phyloP scores from a whole-genome alignment of 1,140 invertebrate genomes.

The Plutomurus gul region DNA sequence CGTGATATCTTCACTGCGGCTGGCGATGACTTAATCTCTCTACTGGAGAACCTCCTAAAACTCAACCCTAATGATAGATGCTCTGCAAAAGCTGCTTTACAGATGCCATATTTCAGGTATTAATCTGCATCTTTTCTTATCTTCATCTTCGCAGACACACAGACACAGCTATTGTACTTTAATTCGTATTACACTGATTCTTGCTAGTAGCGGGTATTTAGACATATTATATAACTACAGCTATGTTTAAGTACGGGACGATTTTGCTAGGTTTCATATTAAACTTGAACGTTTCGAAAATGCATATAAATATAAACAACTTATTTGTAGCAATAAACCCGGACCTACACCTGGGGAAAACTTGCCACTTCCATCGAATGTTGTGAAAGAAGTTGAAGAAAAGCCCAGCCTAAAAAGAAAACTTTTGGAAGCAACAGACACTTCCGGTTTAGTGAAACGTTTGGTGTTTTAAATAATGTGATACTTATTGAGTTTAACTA shows the following conservation, averaged over 20 bases:
- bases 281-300: background rate
- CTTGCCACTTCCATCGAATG: slow-evolving; percentile 75
- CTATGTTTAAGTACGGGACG: too few relatives aligned
- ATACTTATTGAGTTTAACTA: background rate
- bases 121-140: too few relatives aligned
- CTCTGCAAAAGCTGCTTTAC: slow-evolving; percentile 76
- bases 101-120: slow-evolving; percentile 81
- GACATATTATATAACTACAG: too few relatives aligned
- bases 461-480: slow-evolving; percentile 37
- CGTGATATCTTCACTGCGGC: slow-evolving; percentile 95
- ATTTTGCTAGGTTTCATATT: too few relatives aligned
- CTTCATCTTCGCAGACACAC: too few relatives aligned
- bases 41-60: slow-evolving; percentile 77
- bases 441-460: slow-evolving; percentile 45
- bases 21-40: slow-evolving; percentile 84
- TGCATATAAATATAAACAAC: background rate
- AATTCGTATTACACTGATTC: background rate
- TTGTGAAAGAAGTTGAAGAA: slow-evolving; percentile 65
- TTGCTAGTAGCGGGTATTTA: too few relatives aligned
- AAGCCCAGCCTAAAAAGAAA: slow-evolving; percentile 76
- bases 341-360: slow-evolving; percentile 77
- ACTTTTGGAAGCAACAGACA: slow-evolving; percentile 67
- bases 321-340: slow-evolving; percentile 79
- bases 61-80: slow-evolving; percentile 85
- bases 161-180: background rate